Percentiles rank a stretch among this genome's conserved stretches.
phyloP scores from a whole-genome alignment of 2,888 invertebrate species.

The Netelia melanura region DNA sequence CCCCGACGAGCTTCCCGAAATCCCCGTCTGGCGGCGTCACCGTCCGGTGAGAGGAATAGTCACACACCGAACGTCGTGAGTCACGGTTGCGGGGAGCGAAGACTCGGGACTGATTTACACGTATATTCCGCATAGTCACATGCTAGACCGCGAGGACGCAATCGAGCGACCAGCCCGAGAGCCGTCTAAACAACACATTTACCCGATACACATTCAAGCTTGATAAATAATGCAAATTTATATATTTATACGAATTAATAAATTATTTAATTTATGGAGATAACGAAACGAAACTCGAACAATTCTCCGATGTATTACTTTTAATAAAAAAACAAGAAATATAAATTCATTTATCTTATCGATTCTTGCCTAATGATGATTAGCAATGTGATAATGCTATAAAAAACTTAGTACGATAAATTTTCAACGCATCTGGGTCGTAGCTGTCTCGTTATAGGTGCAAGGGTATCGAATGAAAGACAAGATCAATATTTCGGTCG shows the following conservation, averaged over 20 bases:
- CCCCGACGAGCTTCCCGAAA: slow-evolving; percentile 80
- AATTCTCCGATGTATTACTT: not conserved
- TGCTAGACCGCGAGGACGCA: slow-evolving; percentile 30
- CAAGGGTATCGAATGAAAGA: not conserved
- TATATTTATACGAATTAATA: too few relatives aligned
- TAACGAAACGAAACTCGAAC: too few relatives aligned
- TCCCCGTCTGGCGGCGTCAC: slow-evolving; percentile 83
- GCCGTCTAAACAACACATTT: slow-evolving; percentile 50
- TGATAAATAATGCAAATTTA: too few relatives aligned
- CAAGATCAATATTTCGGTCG: not conserved
- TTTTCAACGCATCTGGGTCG: not conserved
- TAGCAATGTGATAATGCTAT: not conserved
- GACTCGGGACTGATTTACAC: slow-evolving; percentile 40
- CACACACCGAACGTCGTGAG: slow-evolving; percentile 76
- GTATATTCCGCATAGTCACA: slow-evolving; percentile 9
- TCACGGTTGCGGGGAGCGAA: slow-evolving; percentile 74
- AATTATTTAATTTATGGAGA: too few relatives aligned
- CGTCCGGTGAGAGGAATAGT: slow-evolving; percentile 74
- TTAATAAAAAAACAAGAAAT: not conserved
- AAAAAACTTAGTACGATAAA: not conserved
- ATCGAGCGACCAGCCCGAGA: slow-evolving; percentile 59
- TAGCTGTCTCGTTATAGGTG: not conserved
- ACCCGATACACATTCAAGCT: too few relatives aligned
- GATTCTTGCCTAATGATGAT: not conserved
- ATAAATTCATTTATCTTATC: not conserved